A percentile compares a stretch with the other conserved stretches of the same genome.
Evolutionary conservation across 2,888 invertebrate genomes (phyloP).

Genomic region (Calameuta idolon): DNA sequence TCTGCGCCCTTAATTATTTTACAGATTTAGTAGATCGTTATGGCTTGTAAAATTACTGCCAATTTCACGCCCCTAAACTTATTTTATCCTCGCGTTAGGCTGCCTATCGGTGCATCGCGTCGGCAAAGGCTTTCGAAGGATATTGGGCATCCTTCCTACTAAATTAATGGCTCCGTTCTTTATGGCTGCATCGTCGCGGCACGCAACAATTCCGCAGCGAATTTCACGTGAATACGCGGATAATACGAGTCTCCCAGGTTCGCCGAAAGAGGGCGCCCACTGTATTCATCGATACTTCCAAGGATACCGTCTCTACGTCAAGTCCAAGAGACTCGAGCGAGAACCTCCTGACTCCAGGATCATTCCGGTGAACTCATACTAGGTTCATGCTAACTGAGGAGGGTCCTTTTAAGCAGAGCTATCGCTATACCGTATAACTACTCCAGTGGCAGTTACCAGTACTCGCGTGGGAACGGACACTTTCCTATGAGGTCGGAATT

Average conservation of each 20-base stretch:
- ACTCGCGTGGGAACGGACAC: neutral
- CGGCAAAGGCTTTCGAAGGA: slow-evolving; percentile 47
- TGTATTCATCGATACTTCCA: neutral
- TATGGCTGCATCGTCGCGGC: slow-evolving; percentile 59
- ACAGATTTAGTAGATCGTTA: slow-evolving; percentile 68
- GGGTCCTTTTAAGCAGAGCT: neutral
- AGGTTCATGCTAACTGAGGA: neutral
- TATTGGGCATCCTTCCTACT: slow-evolving; percentile 62
- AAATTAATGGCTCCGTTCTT: slow-evolving; percentile 65
- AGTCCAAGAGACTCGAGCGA: neutral
- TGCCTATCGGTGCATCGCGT: slow-evolving; percentile 49
- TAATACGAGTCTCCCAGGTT: slow-evolving; percentile 35
- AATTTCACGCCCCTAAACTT: slow-evolving; percentile 67
- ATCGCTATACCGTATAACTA: neutral
- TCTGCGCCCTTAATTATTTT: slow-evolving; percentile 67
- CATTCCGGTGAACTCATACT: neutral
- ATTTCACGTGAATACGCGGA: slow-evolving; percentile 53
- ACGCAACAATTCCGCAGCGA: slow-evolving; percentile 61
- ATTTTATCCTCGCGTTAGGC: slow-evolving; percentile 58
- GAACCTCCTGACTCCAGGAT: neutral
- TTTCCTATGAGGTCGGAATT: neutral
- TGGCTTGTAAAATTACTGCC: slow-evolving; percentile 67
- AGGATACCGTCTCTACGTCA: neutral
- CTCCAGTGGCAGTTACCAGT: neutral
- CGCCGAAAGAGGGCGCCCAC: neutral